Base-by-base conservation (phyloP, 2,888 invertebrate species). In the Zonitis immaculata region DNA sequence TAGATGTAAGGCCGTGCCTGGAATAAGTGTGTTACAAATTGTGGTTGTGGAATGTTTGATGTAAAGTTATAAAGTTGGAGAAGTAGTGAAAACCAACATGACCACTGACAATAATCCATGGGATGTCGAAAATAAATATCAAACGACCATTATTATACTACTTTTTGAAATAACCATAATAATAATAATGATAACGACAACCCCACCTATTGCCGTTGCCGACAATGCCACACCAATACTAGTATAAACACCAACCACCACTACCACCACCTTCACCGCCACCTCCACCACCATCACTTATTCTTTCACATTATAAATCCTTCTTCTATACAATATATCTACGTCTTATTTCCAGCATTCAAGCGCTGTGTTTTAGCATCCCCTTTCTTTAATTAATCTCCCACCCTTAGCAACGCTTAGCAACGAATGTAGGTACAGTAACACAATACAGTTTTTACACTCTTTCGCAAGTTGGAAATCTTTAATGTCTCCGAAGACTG, bases 331-430 rank as follows among this genome's bases (percentile, higher is more conserved):
- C 73, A 73, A 74, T 74, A 73, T 74, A 74, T 74, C 74, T 71
- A 73, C 73, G 73, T 74, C 73, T 74, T 73, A 73, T 73, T 73
- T 72, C 70, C 68, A 71, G 71, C 69, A 72, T 72, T 73, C 71
- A n/a, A n/a, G 65, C 68, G 69, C 72, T 70, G 72, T 73, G 73
- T 74, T 74, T 74, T 73, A 74, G 72, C 73, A 71, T 73, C 73
- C 73, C 74, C 72, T 73, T 75, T 74, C 75, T 74, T 75, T 75
- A 75, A 75, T 75, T 75, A 75, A 75, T 75, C 74, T 74, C 72
- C 73, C 72, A 70, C 68, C 72, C 69, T 59, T 71, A 67, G 73
- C 73, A 72, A 71, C 73, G 71, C 73, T 69, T 73, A 71, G 74
- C 71, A 74, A 74, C 73, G 73, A 73, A 73, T 73, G 70, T 73